phyloP scores from a whole-genome alignment of 1,140 invertebrate genomes.

The Dendroctonus valens region DNA sequence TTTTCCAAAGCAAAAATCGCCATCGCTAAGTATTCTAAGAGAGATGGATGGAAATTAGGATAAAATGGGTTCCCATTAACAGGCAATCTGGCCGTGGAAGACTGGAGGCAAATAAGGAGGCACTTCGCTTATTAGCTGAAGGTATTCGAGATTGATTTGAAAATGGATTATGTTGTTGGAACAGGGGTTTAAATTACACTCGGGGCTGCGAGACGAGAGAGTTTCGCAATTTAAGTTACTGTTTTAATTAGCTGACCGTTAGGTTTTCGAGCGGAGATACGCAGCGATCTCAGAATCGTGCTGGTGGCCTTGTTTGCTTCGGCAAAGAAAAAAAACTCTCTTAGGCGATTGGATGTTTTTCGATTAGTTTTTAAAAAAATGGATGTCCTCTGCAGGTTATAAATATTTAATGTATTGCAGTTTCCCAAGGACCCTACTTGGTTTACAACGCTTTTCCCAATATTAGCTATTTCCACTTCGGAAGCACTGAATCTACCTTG shows the following conservation, averaged over 20 bases:
- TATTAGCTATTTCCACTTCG: background rate
- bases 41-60: background rate
- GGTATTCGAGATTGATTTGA: constrained; percentile 31
- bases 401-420: too few relatives aligned
- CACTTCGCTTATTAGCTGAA: constrained; percentile 28
- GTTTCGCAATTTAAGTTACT: constrained; percentile 17
- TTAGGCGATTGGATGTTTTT: too few relatives aligned
- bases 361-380: too few relatives aligned
- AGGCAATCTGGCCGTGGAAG: constrained; percentile 21
- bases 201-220: background rate
- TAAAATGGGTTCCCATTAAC: constrained; percentile 16
- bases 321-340: too few relatives aligned
- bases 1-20: too few relatives aligned
- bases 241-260: constrained; percentile 30
- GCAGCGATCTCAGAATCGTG: too few relatives aligned
- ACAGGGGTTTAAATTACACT: constrained; percentile 27
- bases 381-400: too few relatives aligned
- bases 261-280: too few relatives aligned
- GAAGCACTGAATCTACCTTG: too few relatives aligned
- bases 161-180: constrained; percentile 28
- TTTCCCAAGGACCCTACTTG: too few relatives aligned
- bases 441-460: background rate
- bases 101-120: constrained; percentile 22
- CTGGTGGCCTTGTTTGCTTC: too few relatives aligned
- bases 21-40: background rate